Conservation (phyloP, 2,888 invertebrate genomes). For the Chaetogeoica ovagalla region DNA sequence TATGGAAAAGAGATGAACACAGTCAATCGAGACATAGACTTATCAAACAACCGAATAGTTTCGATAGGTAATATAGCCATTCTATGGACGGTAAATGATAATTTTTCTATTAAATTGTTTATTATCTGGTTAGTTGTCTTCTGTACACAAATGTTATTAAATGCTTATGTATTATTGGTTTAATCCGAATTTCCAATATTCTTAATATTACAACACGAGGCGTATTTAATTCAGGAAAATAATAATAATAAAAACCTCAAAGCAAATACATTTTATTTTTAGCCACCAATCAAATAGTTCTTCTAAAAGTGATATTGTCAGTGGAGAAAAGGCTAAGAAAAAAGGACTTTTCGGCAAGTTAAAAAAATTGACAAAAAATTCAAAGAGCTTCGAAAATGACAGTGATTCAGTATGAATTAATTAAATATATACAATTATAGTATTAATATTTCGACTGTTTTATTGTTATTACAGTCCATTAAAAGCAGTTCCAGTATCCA, state of each 20-base stretch:
- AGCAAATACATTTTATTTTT: slow-evolving; percentile 52
- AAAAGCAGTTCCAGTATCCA: slow-evolving; percentile 44
- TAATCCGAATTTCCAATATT: too few relatives aligned
- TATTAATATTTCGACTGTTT: neutral
- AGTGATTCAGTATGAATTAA: slow-evolving; percentile 60
- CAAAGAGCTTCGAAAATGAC: slow-evolving; percentile 75
- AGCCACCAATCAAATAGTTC: slow-evolving; percentile 82
- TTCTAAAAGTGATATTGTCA: slow-evolving; percentile 77
- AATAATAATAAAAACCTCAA: too few relatives aligned
- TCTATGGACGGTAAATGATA: neutral
- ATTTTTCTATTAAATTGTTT: too few relatives aligned
- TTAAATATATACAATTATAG: neutral
- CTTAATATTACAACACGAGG: too few relatives aligned
- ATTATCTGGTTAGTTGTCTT: too few relatives aligned
- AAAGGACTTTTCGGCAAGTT: slow-evolving; percentile 82
- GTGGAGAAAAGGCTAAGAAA: slow-evolving; percentile 74
- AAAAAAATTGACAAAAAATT: slow-evolving; percentile 79
- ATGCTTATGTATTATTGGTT: too few relatives aligned
- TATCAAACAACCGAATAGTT: slow-evolving; percentile 43
- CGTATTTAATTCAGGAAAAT: too few relatives aligned
- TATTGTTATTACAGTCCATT: slow-evolving; percentile 19
- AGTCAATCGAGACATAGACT: slow-evolving; percentile 30
- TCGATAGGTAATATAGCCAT: slow-evolving; percentile 34
- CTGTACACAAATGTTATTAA: too few relatives aligned
- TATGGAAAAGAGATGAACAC: slow-evolving; percentile 48